phyloP scores from a whole-genome alignment of 2,888 invertebrate genomes.

The Diaphora mendica region DNA sequence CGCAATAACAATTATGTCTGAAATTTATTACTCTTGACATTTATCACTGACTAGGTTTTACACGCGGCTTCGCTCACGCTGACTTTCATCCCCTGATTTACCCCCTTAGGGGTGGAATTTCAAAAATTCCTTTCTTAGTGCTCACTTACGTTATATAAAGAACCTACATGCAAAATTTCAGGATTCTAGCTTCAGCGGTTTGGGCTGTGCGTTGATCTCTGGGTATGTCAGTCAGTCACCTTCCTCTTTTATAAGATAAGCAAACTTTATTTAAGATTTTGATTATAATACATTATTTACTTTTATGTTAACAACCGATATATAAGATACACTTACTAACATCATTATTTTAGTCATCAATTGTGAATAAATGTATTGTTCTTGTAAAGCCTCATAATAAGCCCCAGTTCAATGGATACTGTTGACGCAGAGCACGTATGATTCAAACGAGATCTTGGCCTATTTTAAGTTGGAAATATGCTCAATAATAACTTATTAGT shows the following conservation, averaged over 20 bases:
- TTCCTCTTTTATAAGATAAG: constrained; percentile 18
- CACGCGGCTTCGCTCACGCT: too few relatives aligned
- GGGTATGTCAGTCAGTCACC: too few relatives aligned
- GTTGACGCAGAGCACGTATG: constrained; percentile 3
- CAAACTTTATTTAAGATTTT: constrained; percentile 28
- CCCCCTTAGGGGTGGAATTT: too few relatives aligned
- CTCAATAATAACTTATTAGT: neutral
- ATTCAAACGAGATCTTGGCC: constrained; percentile 8
- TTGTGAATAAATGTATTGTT: constrained; percentile 5
- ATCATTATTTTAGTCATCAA: constrained; percentile 19
- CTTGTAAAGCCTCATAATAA: too few relatives aligned
- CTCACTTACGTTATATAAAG: too few relatives aligned
- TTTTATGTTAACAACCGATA: constrained; percentile 10
- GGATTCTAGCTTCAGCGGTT: too few relatives aligned
- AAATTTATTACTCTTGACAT: constrained; percentile 26
- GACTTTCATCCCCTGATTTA: too few relatives aligned
- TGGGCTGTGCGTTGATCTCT: too few relatives aligned
- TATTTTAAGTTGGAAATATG: constrained; percentile 7
- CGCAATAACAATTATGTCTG: constrained; percentile 35
- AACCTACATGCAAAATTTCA: too few relatives aligned
- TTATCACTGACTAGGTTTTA: too few relatives aligned
- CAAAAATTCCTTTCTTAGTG: too few relatives aligned
- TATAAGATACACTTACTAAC: constrained; percentile 43
- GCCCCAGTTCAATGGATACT: neutral
- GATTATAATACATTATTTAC: constrained; percentile 4